phyloP scores from a whole-genome alignment of 2,797 vertebrate species.

The Adrianichthys oophorus region DNA sequence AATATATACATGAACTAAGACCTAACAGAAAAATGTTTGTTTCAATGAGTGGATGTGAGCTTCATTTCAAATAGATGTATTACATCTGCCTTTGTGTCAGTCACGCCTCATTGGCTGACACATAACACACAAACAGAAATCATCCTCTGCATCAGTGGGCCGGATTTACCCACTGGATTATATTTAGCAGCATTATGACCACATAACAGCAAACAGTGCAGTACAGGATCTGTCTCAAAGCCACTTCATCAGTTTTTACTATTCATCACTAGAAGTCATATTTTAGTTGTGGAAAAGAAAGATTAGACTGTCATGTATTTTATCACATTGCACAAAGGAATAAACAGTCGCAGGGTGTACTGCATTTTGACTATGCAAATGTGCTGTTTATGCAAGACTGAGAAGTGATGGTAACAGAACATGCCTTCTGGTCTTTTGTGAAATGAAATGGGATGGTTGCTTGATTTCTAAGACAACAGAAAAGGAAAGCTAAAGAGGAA shows the following conservation, averaged over 20 bases:
- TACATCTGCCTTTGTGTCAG: conserved; percentile 36
- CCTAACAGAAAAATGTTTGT: too few species aligned
- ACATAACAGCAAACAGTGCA: conserved; percentile 31
- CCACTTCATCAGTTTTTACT: neutral
- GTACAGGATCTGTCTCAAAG: conserved; percentile 6
- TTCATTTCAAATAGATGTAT: conserved; percentile 31
- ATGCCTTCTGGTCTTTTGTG: conserved; percentile 48
- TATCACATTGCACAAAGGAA: too few species aligned
- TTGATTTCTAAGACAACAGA: too few species aligned
- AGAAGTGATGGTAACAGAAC: conserved; percentile 25
- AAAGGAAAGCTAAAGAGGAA: too few species aligned
- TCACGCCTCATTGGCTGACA: conserved; percentile 48
- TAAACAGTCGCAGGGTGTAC: too few species aligned
- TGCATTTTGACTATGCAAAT: too few species aligned
- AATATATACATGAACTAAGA: too few species aligned
- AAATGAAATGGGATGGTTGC: conserved; percentile 1
- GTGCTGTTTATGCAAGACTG: conserved; percentile 4
- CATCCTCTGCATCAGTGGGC: conserved; percentile 34
- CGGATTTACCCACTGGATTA: conserved; percentile 63
- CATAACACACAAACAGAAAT: conserved; percentile 40
- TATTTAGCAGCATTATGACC: conserved; percentile 50
- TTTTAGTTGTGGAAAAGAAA: too few species aligned
- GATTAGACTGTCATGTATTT: too few species aligned
- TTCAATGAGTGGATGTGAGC: too few species aligned
- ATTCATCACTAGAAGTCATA: conserved; percentile 4